phyloP scores from a whole-genome alignment of 2,797 vertebrate species.

The Phalanger gymnotis region DNA sequence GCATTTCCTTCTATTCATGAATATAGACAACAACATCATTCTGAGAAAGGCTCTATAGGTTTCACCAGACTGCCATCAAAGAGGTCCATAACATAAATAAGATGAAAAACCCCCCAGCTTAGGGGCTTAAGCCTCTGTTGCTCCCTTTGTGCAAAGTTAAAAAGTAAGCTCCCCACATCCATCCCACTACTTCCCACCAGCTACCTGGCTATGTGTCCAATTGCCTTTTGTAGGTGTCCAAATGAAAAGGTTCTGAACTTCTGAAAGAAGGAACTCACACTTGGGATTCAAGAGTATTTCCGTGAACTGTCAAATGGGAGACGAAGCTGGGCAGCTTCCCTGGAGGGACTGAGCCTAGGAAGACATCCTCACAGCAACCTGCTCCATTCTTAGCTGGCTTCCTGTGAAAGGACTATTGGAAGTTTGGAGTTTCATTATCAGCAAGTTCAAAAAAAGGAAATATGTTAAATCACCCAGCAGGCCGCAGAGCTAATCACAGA shows the following conservation, averaged over 20 bases:
- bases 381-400: constrained; percentile 41
- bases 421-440: constrained; percentile 54
- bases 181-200: neutral
- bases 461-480: constrained; percentile 61
- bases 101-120: neutral
- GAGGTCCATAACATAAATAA: neutral
- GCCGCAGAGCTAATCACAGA: constrained; percentile 52
- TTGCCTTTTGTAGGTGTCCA: neutral
- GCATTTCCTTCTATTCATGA: neutral
- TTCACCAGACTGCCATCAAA: neutral
- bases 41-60: neutral
- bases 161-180: neutral
- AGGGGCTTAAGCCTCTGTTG: neutral
- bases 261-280: constrained; percentile 9
- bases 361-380: neutral
- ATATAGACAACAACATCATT: neutral
- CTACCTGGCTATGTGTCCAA: neutral
- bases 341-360: neutral
- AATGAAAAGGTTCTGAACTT: neutral
- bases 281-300: neutral
- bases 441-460: constrained; percentile 50
- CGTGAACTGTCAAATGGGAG: neutral
- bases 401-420: constrained; percentile 32
- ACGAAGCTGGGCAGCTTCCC: neutral
- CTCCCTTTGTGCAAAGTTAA: neutral